Conservation (phyloP, 2,888 invertebrate species). For the Drosophila sordidula region DNA sequence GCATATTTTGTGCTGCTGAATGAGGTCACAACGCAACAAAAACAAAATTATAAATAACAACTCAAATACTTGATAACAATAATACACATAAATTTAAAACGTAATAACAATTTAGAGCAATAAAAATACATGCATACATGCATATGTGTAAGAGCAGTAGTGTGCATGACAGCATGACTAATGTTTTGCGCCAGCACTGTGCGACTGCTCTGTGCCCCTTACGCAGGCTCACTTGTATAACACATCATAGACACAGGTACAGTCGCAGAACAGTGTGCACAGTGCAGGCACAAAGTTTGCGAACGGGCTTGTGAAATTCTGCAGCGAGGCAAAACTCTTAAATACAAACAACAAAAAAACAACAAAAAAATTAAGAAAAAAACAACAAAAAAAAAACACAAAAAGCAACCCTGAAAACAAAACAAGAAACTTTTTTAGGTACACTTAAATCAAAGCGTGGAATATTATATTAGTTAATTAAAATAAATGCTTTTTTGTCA, state of each 20-base stretch:
- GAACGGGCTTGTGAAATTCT: constrained; percentile 24
- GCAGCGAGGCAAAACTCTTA: constrained; percentile 27
- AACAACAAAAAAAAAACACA: constrained; percentile 9
- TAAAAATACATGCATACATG: constrained; percentile 46
- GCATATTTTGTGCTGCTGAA: constrained; percentile 81
- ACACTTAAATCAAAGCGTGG: constrained; percentile 78
- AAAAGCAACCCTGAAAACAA: constrained; percentile 19
- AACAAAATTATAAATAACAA: constrained; percentile 30
- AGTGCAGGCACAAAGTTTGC: constrained; percentile 52
- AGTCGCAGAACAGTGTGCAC: constrained; percentile 30
- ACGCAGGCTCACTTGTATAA: constrained; percentile 10
- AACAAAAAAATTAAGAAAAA: constrained; percentile 16
- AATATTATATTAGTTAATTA: constrained; percentile 73
- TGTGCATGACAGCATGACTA: constrained; percentile 22
- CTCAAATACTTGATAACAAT: constrained; percentile 28
- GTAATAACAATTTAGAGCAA: constrained; percentile 65
- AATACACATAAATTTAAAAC: constrained; percentile 46
- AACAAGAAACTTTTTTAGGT: constrained; percentile 64
- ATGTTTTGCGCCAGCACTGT: constrained; percentile 53
- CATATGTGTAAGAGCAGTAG: constrained; percentile 29
- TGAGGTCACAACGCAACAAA: constrained; percentile 78
- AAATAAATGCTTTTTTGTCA: constrained; percentile 84
- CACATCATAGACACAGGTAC: constrained; percentile 22
- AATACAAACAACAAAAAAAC: constrained; percentile 27
- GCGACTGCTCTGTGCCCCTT: constrained; percentile 27